Evolutionary conservation across 1,140 invertebrate species (phyloP), one percentile per base, ranked within the genome.

Genomic region (Aphis craccivora): DNA sequence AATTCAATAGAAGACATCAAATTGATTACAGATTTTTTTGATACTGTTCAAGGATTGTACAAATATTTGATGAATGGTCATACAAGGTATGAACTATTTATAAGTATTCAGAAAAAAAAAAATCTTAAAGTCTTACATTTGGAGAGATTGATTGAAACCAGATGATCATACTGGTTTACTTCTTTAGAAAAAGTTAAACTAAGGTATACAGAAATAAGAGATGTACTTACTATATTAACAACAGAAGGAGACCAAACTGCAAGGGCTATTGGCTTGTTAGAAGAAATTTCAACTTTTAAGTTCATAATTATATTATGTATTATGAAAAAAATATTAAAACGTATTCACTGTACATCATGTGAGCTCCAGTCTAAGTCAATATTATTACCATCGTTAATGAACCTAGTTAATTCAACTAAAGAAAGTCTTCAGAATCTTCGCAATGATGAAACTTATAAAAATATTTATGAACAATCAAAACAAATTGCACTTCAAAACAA

Each of bases 41-140:
- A 81, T 81, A 81, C 76, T 81, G n/a, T 81, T 81, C 35, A 81
- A 37, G 35, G 76, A 35, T 37, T 81, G n/a, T 81, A 81, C 35
- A 81, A 81, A 81, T 81, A 35, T 37, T 81, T 81, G 35, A 81
- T 81, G 76, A 81, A 35, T 81, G 11, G 76, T 67, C 76, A 81
- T 14, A 81, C n/a, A 23, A 35, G 76, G 9, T 81, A 81, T 37
- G 76, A 81, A 37, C 23, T 81, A 37, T 81, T 81, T 37, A 81
- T 81, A 81, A 81, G 22, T 81, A 81, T 35, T 37, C 45, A 81
- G 20, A 81, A 81, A 81, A 81, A 81, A 81, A 81, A 81, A 81
- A 37, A 81, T 14, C 11, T 35, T 37, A 37, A 35, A 35, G 9
- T 81, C 35, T 18, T 81, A 81, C 76, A 81, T 81, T 81, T 81